Evolutionary conservation across 2,888 invertebrate genomes (phyloP), one percentile per base, ranked within the genome.

Genomic region (Apodemia mormo): DNA sequence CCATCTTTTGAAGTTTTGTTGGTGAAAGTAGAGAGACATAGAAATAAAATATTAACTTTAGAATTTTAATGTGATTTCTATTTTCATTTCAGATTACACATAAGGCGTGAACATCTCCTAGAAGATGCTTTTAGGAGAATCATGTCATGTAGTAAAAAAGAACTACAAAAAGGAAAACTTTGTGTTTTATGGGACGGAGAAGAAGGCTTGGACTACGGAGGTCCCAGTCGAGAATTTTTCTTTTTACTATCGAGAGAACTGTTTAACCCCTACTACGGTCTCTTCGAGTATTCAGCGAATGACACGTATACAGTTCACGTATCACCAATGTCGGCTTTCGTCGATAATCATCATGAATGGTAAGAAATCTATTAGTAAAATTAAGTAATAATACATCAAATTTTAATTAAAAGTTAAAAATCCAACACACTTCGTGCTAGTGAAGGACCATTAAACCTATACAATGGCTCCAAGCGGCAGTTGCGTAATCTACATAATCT

Each of bases 271-370:
- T 99, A 99, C 89, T 99, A 99, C 81, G 99, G 99, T 0, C 95
- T 99, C 72, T 99, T 99, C 89, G 99, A 99, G 91, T 99, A 99
- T 87, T 98, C 99, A 0, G 99, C 99, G 66, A 98, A 98, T 84
- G 99, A 99, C 83, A 98, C 98, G 0, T 99, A 99, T 86, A 99
- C 99, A 7, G 99, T 99, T 33, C 97, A 98, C 89, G 96, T 98
- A 72, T 97, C 97, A 40, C 98, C 99, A 0, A 96, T 99, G 96
- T 99, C 99, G 2, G 97, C 98, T 0, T 99, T 99, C 83, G 99
- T 99, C 30, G 99, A 99, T 83, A 98, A 99, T 84, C 97, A 98
- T 86, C 97, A 98, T 80, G 98, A 99, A 88, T 99, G 99, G 98
- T 96, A 80, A 94, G 94, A 70, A 6, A 49, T 49, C 14, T 3